Percentiles rank a stretch among this genome's conserved stretches.
Conservation (phyloP, 2,113 vertebrate species). For the Apaloderma vittatum region DNA sequence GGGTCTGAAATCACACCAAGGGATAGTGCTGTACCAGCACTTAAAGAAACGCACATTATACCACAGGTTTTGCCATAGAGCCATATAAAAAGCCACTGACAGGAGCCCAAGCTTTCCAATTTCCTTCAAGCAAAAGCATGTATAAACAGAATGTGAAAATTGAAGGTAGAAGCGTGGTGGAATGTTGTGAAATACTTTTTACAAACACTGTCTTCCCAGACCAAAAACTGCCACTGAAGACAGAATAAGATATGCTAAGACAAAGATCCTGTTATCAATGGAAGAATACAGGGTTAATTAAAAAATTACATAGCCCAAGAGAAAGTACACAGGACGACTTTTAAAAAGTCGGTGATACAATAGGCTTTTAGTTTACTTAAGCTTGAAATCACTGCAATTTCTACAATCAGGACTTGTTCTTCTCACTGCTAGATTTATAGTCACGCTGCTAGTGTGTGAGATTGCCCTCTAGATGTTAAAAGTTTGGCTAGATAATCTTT, state of each 20-base stretch:
- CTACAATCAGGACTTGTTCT: conserved; percentile 13
- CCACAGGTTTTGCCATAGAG: neutral
- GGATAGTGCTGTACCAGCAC: neutral
- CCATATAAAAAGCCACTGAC: neutral
- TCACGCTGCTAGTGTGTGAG: neutral
- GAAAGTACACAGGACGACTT: neutral
- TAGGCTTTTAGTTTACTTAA: neutral
- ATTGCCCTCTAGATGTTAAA: conserved; percentile 64
- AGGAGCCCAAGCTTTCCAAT: neutral
- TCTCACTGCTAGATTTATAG: conserved; percentile 14
- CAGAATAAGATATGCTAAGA: neutral
- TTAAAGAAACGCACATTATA: neutral
- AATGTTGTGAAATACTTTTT: neutral
- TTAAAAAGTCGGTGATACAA: neutral
- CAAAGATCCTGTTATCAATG: neutral
- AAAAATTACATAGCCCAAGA: neutral
- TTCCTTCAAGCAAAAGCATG: neutral
- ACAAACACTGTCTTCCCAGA: neutral
- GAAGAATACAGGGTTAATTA: neutral
- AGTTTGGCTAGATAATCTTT: conserved; percentile 15
- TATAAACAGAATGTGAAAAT: neutral
- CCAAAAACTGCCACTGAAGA: neutral
- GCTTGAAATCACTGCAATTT: neutral
- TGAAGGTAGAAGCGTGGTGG: neutral
- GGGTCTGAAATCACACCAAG: neutral